A percentile compares a stretch with the other conserved stretches of the same genome.
phyloP scores from a whole-genome alignment of 2,113 vertebrate species.

The Callospermophilus lateralis region DNA sequence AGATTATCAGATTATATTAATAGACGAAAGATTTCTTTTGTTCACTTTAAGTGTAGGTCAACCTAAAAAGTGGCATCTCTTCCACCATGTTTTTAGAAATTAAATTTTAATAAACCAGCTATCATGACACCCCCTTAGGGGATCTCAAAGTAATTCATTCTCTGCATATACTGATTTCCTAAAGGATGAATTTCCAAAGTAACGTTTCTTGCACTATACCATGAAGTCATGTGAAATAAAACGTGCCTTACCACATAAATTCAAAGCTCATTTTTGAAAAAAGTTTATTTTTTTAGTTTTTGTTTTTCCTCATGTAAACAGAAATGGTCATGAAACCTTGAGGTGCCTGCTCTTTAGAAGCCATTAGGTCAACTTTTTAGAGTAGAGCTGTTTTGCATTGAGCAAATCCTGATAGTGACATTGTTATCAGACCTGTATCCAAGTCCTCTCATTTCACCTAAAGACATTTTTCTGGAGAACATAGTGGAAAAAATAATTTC shows the following conservation, averaged over 20 bases:
- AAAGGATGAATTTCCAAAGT: neutral
- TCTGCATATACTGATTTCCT: neutral
- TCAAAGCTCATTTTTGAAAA: slow-evolving; percentile 15
- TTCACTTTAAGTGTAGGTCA: neutral
- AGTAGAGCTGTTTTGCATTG: neutral
- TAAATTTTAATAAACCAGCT: neutral
- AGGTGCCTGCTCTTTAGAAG: slow-evolving; percentile 15
- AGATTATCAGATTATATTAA: neutral
- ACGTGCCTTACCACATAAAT: neutral
- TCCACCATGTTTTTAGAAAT: neutral
- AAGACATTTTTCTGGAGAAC: neutral
- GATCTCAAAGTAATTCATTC: neutral
- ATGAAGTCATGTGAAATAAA: slow-evolving; percentile 4
- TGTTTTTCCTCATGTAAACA: neutral
- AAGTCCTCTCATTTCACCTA: neutral
- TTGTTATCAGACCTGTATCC: neutral
- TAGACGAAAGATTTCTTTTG: neutral
- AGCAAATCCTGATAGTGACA: neutral
- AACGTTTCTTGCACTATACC: neutral
- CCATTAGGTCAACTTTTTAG: neutral
- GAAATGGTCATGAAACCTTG: neutral
- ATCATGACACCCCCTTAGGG: neutral
- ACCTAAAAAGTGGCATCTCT: neutral
- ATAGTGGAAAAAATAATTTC: neutral
- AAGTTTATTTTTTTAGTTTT: neutral